Conservation (phyloP, 2,888 invertebrate genomes). For the Cordilura impudica region DNA sequence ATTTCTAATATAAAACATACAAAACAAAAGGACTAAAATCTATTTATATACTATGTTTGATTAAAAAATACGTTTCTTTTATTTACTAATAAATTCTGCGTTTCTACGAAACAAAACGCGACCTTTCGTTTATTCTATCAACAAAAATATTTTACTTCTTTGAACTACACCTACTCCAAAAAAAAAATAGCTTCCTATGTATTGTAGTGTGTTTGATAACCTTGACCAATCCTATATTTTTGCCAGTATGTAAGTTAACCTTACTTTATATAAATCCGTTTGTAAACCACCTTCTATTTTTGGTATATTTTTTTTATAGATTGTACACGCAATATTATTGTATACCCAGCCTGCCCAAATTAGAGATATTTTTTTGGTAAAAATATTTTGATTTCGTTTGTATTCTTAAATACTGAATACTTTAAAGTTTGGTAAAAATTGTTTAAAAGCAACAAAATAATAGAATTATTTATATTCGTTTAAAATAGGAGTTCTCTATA, state of each 20-base stretch:
- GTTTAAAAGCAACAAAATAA: no score
- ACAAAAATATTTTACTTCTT: background rate
- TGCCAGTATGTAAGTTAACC: slow-evolving; percentile 3
- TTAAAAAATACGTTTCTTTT: background rate
- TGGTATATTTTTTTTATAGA: background rate
- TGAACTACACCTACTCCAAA: slow-evolving; percentile 3
- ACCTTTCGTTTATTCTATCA: slow-evolving; percentile 2
- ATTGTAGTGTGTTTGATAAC: slow-evolving; percentile 18
- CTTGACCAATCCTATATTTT: slow-evolving; percentile 58
- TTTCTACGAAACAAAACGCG: background rate
- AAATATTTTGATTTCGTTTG: no score
- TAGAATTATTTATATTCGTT: no score
- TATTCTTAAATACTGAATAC: no score
- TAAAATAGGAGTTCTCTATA: no score
- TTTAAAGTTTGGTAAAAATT: background rate
- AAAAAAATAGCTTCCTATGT: background rate
- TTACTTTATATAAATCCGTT: background rate
- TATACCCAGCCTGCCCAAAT: background rate
- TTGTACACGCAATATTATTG: slow-evolving; percentile 24
- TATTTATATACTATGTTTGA: background rate
- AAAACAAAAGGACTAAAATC: background rate
- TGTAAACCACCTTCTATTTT: slow-evolving; percentile 37
- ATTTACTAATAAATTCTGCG: background rate
- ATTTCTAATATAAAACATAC: slow-evolving; percentile 12
- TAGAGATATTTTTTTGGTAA: background rate